Base-by-base conservation (phyloP, 2,888 invertebrate species). In the Euclidia mi region DNA sequence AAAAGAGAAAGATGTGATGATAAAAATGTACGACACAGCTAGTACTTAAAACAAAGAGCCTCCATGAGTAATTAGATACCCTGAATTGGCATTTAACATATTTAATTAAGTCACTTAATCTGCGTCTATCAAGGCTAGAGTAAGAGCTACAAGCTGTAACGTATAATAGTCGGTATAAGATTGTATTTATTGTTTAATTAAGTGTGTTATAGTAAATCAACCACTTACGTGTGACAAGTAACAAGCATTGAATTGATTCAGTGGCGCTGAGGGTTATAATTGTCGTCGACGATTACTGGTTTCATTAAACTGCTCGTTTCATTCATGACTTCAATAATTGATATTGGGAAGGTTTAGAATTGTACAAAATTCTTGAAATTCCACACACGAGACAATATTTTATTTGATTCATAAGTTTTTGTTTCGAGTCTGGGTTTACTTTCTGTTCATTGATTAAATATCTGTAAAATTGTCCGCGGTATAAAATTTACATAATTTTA, bases 181-280 rank as follows among this genome's bases (percentile, higher is more conserved):
- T 37, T 37, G 18, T 38, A 51, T 43, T 47, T 6, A 34, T 14
- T 34, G 17, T 38, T 50, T 68, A 69, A 69, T 69, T 69, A 65
- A 48, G 56, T 34, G 41, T 28, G 53, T 34, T 45, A 48, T 25
- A 40, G 56, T 68, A 61, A 69, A 68, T 68, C 69, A 68, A 47
- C 48, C 61, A 65, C 56, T 64, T 65, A 41, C 44, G 50, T 64
- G 56, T 69, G 67, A 69, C 67, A 60, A 31, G 42, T 48, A 43
- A 69, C 69, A 48, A 56, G 69, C 50, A 64, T 69, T 52, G 52
- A 56, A 38, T 60, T 60, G 69, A 69, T 53, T 48, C 53, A 62
- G 56, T 70, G 15, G 15, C 15, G 15, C 35, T 3, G 15, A 35
- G 56, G 37, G 15, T 12, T 17, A 12, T 37, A n/a, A 15, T n/a